phyloP scores from a whole-genome alignment of 2,888 invertebrate genomes.

The Dermolepida albohirtum region DNA sequence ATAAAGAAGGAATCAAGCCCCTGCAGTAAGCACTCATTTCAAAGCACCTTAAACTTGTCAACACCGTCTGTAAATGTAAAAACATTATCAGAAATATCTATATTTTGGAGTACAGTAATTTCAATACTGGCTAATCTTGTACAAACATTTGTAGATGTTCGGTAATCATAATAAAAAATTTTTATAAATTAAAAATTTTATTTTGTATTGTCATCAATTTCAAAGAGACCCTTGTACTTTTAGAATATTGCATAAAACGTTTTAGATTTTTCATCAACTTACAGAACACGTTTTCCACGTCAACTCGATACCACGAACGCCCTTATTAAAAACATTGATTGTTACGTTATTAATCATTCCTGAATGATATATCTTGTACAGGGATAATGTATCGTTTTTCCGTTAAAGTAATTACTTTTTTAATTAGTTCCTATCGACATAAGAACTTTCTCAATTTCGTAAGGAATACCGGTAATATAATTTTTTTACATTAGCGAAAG shows the following conservation, averaged over 20 bases:
- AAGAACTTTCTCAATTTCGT: slow-evolving; percentile 3
- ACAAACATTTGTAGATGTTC: too few relatives aligned
- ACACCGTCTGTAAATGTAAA: too few relatives aligned
- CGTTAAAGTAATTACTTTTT: slow-evolving; percentile 2
- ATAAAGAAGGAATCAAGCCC: too few relatives aligned
- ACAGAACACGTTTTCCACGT: neutral
- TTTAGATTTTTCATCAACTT: slow-evolving; percentile 12
- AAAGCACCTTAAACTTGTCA: too few relatives aligned
- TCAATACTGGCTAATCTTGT: too few relatives aligned
- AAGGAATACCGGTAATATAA: neutral
- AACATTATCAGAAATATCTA: too few relatives aligned
- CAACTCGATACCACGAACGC: neutral
- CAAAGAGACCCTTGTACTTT: slow-evolving; percentile 12
- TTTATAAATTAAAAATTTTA: too few relatives aligned
- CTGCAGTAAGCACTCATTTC: too few relatives aligned
- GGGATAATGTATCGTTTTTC: slow-evolving; percentile 14
- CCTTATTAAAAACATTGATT: slow-evolving; percentile 7
- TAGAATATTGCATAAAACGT: neutral
- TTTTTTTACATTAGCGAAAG: neutral
- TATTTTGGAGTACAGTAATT: too few relatives aligned
- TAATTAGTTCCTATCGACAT: slow-evolving; percentile 8
- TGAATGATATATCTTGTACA: slow-evolving; percentile 7
- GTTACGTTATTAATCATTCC: neutral
- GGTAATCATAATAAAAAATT: too few relatives aligned
- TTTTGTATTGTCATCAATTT: slow-evolving; percentile 32